Base-by-base conservation (phyloP, 2,888 invertebrate species). In the Cheilosia impressa region DNA sequence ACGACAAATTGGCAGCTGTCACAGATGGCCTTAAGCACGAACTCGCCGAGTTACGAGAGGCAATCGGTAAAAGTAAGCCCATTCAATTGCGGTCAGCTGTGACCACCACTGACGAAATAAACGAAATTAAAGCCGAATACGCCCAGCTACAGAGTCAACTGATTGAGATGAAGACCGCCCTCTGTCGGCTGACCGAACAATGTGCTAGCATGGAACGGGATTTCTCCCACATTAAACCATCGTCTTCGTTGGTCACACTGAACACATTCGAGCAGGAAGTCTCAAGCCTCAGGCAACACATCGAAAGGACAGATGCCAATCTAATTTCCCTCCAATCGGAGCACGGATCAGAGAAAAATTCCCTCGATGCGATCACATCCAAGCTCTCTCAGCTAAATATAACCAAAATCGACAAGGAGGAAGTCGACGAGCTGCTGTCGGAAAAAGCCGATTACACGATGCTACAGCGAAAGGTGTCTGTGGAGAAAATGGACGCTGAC, bases 371-470 rank as follows among this genome's bases (percentile, higher is more conserved):
- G 1, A 27, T 87, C 2, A 53, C 7, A 1, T 52, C 75, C 0
- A 83, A 87, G 2, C 24, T 90, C 2, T 87, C 88, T 0, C 89
- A 90, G 15, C 89, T 96, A 84, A 95, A 95, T 89, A 93, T 93
- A 0, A 93, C 94, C 0, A 96, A 96, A 91, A 94, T 96, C 4
- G 95, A 96, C 88, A 94, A 95, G 82, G 95, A 95, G 88, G 95
- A 96, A 88, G 93, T 96, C 88, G 94, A 95, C 76, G 95, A 95
- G 81, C 94, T 95, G 2, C 92, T 96, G 88, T 95, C 96, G 0
- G 95, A 96, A 73, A 96, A 96, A 91, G 96, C 96, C 0, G 96
- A 96, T 89, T 93, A 95, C 63, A 94, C 94, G 1, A 93, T 94
- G 89, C 92, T 96, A 76, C 95, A 96, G 71, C 93, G 95, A 50